phyloP scores from a whole-genome alignment of 2,888 invertebrate genomes.

The Amiota mariae region DNA sequence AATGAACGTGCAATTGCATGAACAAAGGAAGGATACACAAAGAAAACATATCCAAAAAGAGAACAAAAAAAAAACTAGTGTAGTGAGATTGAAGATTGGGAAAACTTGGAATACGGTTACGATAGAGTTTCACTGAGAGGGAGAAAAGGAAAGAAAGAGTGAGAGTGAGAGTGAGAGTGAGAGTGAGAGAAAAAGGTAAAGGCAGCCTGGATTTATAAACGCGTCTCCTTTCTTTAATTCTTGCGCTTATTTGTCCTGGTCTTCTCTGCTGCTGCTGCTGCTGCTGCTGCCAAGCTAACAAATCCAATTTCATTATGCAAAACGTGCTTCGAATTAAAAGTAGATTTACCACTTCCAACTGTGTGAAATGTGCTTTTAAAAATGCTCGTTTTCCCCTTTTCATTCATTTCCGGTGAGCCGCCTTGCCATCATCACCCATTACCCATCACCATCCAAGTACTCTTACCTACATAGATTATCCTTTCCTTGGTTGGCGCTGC shows the following conservation, averaged over 20 bases:
- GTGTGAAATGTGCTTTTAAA: slow-evolving; percentile 14
- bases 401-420: background rate
- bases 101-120: too few species aligned
- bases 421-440: too few species aligned
- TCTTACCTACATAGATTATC: background rate
- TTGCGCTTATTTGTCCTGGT: slow-evolving; percentile 23
- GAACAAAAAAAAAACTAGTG: background rate
- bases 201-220: slow-evolving; percentile 23
- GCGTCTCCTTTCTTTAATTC: slow-evolving; percentile 1
- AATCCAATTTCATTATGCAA: slow-evolving; percentile 63
- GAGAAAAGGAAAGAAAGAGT: too few species aligned
- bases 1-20: background rate
- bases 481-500: slow-evolving; percentile 21
- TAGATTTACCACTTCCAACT: slow-evolving; percentile 52
- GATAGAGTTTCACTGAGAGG: too few species aligned
- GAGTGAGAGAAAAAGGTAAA: background rate
- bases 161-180: too few species aligned
- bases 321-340: slow-evolving; percentile 61
- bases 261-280: background rate
- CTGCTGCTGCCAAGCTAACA: slow-evolving; percentile 39
- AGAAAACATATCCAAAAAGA: background rate
- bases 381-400: slow-evolving; percentile 11
- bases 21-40: background rate
- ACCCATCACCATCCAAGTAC: background rate
- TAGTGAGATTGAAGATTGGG: too few species aligned